These are phyloP conservation scores for Dexiosoma caninum DNA, from an alignment of 2,888 invertebrate species.

Conservation along the genomic window DNA sequence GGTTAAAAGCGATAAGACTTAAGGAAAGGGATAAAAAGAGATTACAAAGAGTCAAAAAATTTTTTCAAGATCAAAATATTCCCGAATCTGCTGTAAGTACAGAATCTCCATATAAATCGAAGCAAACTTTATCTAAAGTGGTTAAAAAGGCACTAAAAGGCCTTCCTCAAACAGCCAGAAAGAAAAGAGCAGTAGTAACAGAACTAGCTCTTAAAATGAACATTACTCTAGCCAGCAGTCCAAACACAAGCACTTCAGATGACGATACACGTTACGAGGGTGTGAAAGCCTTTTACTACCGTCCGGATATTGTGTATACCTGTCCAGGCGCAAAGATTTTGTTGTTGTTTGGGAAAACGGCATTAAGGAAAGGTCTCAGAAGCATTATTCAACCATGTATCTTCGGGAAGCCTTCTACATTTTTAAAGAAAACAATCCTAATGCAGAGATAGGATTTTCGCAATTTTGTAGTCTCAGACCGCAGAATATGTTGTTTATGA, in stretches of 20 bases:
- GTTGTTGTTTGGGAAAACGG: too few relatives aligned
- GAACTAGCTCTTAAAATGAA: constrained; percentile 34
- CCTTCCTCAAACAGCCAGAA: constrained; percentile 26
- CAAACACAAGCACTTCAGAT: not conserved
- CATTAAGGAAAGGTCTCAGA: too few relatives aligned
- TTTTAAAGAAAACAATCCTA: too few relatives aligned
- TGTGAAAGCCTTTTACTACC: too few relatives aligned
- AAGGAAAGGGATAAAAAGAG: constrained; percentile 21
- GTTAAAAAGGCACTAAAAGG: constrained; percentile 28
- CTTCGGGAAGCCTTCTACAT: too few relatives aligned
- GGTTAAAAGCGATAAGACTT: not conserved
- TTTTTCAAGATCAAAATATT: not conserved
- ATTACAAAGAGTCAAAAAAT: constrained; percentile 4
- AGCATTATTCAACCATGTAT: too few relatives aligned
- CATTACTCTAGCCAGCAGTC: constrained; percentile 30
- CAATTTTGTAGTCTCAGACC: too few relatives aligned
- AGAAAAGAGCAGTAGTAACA: constrained; percentile 27
- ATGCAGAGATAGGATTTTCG: too few relatives aligned
- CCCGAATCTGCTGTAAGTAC: too few relatives aligned
- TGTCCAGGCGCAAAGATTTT: too few relatives aligned
- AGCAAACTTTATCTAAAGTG: constrained; percentile 25
- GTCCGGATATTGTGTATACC: too few relatives aligned
- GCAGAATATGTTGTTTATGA: too few relatives aligned
- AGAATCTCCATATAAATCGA: constrained; percentile 26
- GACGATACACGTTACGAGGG: not conserved